Percentiles rank a stretch among this genome's conserved stretches.
Conservation (phyloP, 2,797 vertebrate genomes). For the Chlorospingus flavigularis region DNA sequence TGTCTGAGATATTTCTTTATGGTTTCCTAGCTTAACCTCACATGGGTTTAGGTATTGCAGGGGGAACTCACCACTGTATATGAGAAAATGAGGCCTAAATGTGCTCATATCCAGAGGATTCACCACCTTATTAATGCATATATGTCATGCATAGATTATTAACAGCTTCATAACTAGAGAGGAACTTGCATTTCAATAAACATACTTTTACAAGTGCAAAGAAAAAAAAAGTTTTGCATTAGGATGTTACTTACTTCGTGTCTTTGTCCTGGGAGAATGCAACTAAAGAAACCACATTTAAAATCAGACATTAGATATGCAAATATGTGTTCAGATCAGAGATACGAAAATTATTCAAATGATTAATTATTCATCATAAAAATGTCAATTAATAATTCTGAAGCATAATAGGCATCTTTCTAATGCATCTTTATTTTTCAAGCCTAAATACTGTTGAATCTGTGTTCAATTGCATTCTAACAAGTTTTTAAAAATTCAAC, state of each 20-base stretch:
- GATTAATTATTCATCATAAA: conserved; percentile 95
- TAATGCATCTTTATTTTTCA: conserved; percentile 83
- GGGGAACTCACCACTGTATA: not conserved
- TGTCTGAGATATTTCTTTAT: not conserved
- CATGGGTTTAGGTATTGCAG: not conserved
- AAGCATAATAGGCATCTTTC: conserved; percentile 85
- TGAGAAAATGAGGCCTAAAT: conserved; percentile 6
- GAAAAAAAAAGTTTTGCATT: conserved; percentile 71
- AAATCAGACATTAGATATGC: conserved; percentile 92
- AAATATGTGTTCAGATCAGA: conserved; percentile 96
- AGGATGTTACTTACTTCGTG: conserved; percentile 78
- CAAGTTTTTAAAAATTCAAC: conserved; percentile 77
- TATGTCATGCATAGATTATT: conserved; percentile 60
- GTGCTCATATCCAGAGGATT: not conserved
- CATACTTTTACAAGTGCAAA: conserved; percentile 58
- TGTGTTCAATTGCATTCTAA: conserved; percentile 73
- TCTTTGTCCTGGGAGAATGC: conserved; percentile 86
- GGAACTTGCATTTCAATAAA: conserved; percentile 61
- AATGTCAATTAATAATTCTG: conserved; percentile 95
- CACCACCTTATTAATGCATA: conserved; percentile 19
- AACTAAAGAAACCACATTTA: conserved; percentile 80
- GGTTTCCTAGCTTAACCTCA: conserved; percentile 7
- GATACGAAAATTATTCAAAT: conserved; percentile 96
- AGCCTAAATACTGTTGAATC: conserved; percentile 77
- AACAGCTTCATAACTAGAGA: conserved; percentile 60